Conservation (phyloP, 2,888 invertebrate genomes). For the Drosophila paramelanica region DNA sequence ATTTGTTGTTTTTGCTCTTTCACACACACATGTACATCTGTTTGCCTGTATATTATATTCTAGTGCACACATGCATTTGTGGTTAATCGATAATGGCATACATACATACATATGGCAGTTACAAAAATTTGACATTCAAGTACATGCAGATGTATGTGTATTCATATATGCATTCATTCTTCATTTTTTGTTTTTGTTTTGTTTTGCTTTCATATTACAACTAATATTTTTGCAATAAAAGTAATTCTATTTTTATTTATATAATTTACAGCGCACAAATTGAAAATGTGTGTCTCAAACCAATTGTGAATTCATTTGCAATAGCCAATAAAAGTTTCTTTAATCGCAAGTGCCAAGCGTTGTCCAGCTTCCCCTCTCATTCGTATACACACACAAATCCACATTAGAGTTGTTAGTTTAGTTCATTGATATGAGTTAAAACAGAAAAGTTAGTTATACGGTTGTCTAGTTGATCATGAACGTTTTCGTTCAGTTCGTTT, state of each 20-base stretch:
- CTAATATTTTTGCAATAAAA: conserved; percentile 56
- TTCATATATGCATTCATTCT: conserved; percentile 21
- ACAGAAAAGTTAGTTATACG: too few relatives aligned
- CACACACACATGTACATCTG: neutral
- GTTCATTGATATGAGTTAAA: too few relatives aligned
- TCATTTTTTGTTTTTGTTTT: conserved; percentile 20
- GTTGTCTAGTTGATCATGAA: too few relatives aligned
- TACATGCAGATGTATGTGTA: conserved; percentile 1
- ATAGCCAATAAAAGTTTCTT: conserved; percentile 72
- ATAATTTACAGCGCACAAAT: conserved; percentile 80
- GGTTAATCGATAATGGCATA: conserved; percentile 20
- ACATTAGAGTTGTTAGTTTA: too few relatives aligned
- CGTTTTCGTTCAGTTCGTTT: too few relatives aligned
- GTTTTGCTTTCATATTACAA: conserved; percentile 20
- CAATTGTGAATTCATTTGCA: conserved; percentile 82
- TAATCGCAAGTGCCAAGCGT: conserved; percentile 67
- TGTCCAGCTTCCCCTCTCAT: conserved; percentile 31
- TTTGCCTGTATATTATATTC: conserved; percentile 9
- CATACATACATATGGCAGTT: conserved; percentile 9
- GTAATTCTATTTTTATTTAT: conserved; percentile 69
- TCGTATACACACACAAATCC: too few relatives aligned
- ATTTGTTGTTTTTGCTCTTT: conserved; percentile 1
- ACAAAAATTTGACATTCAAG: neutral
- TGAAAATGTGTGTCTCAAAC: conserved; percentile 72
- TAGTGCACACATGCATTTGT: conserved; percentile 12